Percentiles rank a stretch among this genome's conserved stretches.
These are phyloP conservation scores for Pimephales promelas DNA, from an alignment of 2,113 vertebrate species.

Conservation along the genomic window DNA sequence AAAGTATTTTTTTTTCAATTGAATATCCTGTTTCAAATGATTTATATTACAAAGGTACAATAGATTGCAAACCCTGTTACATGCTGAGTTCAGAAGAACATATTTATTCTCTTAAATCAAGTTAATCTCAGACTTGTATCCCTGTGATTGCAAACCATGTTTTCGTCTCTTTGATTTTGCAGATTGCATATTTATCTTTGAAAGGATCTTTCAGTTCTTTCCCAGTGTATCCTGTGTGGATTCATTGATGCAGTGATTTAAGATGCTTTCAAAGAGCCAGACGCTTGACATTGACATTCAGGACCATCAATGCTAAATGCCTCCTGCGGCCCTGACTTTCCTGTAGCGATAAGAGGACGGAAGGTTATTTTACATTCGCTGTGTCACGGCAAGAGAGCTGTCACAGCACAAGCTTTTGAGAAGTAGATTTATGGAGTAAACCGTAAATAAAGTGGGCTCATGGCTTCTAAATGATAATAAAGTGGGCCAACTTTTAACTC, in stretches of 20 bases:
- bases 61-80: neutral
- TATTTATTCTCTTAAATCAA: neutral
- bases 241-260: slow-evolving; percentile 6
- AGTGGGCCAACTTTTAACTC: neutral
- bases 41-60: neutral
- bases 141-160: neutral
- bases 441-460: neutral
- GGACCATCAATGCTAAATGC: slow-evolving; percentile 9
- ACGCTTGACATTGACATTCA: slow-evolving; percentile 29
- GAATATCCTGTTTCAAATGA: neutral
- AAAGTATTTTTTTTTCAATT: neutral
- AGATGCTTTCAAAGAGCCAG: slow-evolving; percentile 9
- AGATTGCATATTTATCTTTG: neutral
- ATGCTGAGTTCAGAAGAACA: neutral
- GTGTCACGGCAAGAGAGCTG: slow-evolving; percentile 20
- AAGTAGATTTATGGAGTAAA: neutral
- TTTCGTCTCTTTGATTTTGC: neutral
- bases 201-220: neutral
- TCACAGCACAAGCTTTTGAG: slow-evolving; percentile 4
- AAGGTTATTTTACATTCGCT: neutral
- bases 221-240: neutral
- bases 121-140: neutral
- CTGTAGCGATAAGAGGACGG: slow-evolving; percentile 12
- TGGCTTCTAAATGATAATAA: neutral
- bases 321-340: neutral